phyloP scores from a whole-genome alignment of 1,140 invertebrate genomes.

The Heliothis subflexa region DNA sequence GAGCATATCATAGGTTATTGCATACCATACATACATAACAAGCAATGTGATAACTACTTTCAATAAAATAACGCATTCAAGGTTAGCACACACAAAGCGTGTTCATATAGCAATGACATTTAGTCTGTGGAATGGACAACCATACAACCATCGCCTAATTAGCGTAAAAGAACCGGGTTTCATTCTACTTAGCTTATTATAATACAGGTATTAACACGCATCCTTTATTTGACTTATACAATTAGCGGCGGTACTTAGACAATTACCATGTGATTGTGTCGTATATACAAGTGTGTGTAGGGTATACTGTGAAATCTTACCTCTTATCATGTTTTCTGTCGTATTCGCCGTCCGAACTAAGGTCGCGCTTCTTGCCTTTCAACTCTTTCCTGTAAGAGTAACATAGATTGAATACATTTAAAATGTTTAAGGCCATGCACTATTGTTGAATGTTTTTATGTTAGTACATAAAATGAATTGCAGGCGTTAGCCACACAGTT shows the following conservation, averaged over 20 bases:
- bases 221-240: constrained; percentile 38
- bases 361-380: constrained; percentile 85
- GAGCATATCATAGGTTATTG: constrained; percentile 15
- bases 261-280: neutral
- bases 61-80: neutral
- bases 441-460: no score
- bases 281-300: constrained; percentile 8
- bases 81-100: constrained; percentile 13
- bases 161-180: no score
- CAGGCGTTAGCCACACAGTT: no score
- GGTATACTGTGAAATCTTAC: constrained; percentile 63
- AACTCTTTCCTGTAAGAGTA: constrained; percentile 81
- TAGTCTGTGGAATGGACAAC: no score
- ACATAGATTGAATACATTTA: neutral
- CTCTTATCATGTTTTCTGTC: constrained; percentile 87
- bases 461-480: no score
- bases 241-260: constrained; percentile 26
- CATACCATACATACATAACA: neutral
- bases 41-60: neutral
- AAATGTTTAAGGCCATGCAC: no score
- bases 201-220: constrained; percentile 1
- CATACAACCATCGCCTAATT: no score
- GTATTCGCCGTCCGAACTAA: constrained; percentile 87
- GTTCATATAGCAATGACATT: neutral
- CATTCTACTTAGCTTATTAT: neutral